Base-by-base conservation (phyloP, 2,888 invertebrate genomes). In the Drosophila incognita region DNA sequence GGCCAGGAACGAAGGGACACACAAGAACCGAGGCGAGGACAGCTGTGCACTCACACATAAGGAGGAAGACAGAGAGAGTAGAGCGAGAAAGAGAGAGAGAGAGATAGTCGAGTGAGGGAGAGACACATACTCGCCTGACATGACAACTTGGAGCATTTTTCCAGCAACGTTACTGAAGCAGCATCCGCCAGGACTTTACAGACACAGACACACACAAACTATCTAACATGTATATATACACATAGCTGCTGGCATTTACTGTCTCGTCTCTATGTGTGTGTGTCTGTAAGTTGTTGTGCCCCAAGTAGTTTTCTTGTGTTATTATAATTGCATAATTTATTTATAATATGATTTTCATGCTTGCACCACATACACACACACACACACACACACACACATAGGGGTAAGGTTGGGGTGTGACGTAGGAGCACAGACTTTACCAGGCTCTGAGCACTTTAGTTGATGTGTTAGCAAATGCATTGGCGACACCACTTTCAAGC, bases 231-330 rank as follows among this genome's bases (percentile, higher is more conserved):
- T 13, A 13, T 46, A 46, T 13, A 42, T 7, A 46, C 1, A 56
- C 65, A 54, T 69, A 46, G 75, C 75, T 74, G 40, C 54, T 54
- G 75, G 75, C 75, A 57, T 52, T 70, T 54, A 64, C 36, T 64
- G 46, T 68, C 31, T 21, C 33, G 46, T 68, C 31, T 21, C 33
- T 24, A 6, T 18, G 46, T 70, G 21, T 65, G 51, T 64, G 21
- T 63, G 51, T 71, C 58, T 75, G 74, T 74, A 64, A 72, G 74
- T 81, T 87, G 83, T 86, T 86, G 83, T 72, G 88, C 89, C 89
- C 86, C 87, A 90, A 89, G 86, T 90, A 90, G 90, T 90, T 87
- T 88, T 88, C 87, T 87, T 87, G 87, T 87, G 90, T 87, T 90
- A 87, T 87, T 87, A 87, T 87, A 87, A 87, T 87, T 87, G 90